A percentile compares a stretch with the other conserved stretches of the same genome.
Evolutionary conservation across 2,113 vertebrate genomes (phyloP).

Genomic region (Corvus hawaiiensis): DNA sequence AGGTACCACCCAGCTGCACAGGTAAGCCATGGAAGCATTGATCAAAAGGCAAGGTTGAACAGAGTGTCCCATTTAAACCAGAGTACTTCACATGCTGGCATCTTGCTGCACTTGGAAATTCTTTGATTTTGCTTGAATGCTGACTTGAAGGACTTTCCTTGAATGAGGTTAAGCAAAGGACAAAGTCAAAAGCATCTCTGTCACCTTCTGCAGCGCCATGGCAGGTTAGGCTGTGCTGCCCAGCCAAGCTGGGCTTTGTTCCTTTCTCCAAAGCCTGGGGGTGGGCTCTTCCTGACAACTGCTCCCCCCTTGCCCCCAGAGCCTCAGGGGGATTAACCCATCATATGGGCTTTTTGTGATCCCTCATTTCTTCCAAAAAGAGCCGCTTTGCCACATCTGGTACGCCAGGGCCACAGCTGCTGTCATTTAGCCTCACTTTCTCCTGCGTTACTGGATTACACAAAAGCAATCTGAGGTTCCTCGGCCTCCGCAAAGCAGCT

Average conservation of each 20-base stretch:
- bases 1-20: neutral
- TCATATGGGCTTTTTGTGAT: neutral
- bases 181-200: neutral
- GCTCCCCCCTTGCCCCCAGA: neutral
- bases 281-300: neutral
- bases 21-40: neutral
- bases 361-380: neutral
- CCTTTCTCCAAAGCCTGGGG: neutral
- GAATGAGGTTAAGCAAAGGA: neutral
- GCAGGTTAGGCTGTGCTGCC: neutral
- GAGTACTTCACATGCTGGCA: neutral
- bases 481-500: neutral
- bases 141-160: neutral
- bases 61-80: neutral
- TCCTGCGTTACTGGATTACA: neutral
- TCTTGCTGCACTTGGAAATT: neutral
- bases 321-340: slow-evolving; percentile 28
- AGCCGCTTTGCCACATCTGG: slow-evolving; percentile 3
- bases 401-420: slow-evolving; percentile 34
- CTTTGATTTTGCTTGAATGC: neutral
- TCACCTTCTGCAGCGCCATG: fast-evolving
- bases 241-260: slow-evolving; percentile 47
- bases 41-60: neutral
- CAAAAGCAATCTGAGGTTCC: slow-evolving; percentile 14
- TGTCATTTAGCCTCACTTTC: neutral